Evolutionary conservation across 2,113 vertebrate species (phyloP).

Genomic region (Pholis gunnellus): DNA sequence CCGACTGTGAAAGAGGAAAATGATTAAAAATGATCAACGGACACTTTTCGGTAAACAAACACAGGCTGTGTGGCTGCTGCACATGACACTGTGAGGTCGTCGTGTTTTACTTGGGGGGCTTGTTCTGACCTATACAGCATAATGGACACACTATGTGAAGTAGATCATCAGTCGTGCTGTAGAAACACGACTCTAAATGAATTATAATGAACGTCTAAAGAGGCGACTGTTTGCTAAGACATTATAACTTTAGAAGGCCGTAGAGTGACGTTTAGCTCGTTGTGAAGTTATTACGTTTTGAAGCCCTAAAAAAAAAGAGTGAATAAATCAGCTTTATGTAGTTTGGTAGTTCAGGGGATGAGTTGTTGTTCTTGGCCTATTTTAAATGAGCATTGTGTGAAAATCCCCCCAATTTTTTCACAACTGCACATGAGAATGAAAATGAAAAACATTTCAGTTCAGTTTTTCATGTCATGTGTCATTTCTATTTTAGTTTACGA

Average conservation of each 20-base stretch:
- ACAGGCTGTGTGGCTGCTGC: neutral
- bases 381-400: neutral
- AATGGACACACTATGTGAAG: neutral
- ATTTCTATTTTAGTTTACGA: neutral
- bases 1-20: neutral
- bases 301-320: too few relatives aligned
- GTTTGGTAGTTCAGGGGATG: neutral
- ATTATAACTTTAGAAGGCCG: neutral
- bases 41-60: slow-evolving; percentile 17
- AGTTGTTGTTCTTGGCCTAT: neutral
- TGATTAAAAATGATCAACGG: slow-evolving; percentile 17
- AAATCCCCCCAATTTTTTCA: too few relatives aligned
- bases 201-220: neutral
- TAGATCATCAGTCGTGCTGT: too few relatives aligned
- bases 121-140: neutral
- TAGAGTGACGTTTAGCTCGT: neutral
- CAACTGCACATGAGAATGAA: neutral
- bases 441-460: neutral
- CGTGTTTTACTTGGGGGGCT: neutral
- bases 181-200: neutral
- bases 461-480: neutral
- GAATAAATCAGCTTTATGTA: too few relatives aligned
- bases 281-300: neutral
- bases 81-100: neutral
- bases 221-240: neutral